Evolutionary conservation across 1,140 invertebrate genomes (phyloP).

Genomic region (Neodiprion virginianus): DNA sequence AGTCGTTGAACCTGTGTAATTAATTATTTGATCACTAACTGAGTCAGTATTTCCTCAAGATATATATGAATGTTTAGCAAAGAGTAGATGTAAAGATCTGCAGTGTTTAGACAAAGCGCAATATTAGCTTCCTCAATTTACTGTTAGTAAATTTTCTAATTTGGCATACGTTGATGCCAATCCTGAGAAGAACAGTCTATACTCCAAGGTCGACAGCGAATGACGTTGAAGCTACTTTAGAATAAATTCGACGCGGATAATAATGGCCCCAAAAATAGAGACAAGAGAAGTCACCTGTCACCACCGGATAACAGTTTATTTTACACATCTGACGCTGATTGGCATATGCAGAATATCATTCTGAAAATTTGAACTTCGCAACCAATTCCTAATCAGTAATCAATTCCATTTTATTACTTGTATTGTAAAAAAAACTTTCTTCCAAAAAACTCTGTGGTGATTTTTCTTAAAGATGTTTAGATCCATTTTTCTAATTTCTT

Average conservation of each 20-base stretch:
- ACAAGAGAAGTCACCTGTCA: background rate
- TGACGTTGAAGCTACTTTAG: background rate
- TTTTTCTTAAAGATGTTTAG: too few relatives aligned
- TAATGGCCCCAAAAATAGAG: slow-evolving; percentile 7
- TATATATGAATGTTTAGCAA: too few relatives aligned
- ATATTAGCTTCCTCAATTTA: too few relatives aligned
- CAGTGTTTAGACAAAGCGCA: too few relatives aligned
- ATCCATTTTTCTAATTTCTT: too few relatives aligned
- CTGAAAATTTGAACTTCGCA: too few relatives aligned
- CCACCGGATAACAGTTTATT: slow-evolving; percentile 9
- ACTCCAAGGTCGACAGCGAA: background rate
- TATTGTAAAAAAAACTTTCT: too few relatives aligned
- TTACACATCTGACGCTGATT: background rate
- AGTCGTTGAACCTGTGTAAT: slow-evolving; percentile 10
- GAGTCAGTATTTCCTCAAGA: too few relatives aligned
- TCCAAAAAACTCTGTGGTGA: too few relatives aligned
- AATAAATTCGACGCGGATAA: slow-evolving; percentile 5
- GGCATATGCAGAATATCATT: background rate
- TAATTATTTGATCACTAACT: slow-evolving; percentile 21
- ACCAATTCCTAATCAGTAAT: too few relatives aligned
- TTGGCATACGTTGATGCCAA: slow-evolving; percentile 10
- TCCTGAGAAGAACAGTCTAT: background rate
- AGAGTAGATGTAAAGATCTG: too few relatives aligned
- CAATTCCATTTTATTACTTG: too few relatives aligned
- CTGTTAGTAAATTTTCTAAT: background rate